These are phyloP conservation scores for Paramormyrops hopkinsi DNA, from an alignment of 2,797 vertebrate genomes.

Conservation along the genomic window DNA sequence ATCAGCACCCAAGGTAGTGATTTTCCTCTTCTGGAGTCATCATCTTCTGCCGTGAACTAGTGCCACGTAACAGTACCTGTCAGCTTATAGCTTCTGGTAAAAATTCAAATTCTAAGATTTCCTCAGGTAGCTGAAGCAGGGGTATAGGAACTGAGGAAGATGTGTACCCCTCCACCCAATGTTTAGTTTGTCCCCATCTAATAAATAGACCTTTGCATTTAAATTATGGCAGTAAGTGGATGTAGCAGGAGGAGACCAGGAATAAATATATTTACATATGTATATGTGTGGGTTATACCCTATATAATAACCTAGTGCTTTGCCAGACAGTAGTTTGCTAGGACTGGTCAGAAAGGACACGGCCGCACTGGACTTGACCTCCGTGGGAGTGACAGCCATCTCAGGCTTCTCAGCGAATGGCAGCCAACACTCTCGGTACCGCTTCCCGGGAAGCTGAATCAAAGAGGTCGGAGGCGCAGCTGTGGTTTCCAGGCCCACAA, in stretches of 20 bases:
- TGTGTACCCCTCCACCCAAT: not conserved
- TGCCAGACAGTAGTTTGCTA: slow-evolving; percentile 20
- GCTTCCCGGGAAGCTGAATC: slow-evolving; percentile 16
- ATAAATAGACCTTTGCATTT: not conserved
- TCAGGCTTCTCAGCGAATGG: not conserved
- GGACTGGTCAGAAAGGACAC: not conserved
- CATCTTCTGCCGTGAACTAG: not conserved
- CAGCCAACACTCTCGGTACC: not conserved
- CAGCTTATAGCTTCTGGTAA: slow-evolving; percentile 31
- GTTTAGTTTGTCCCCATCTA: not conserved
- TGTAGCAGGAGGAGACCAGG: not conserved
- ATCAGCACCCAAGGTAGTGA: slow-evolving; percentile 22
- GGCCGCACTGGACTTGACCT: slow-evolving; percentile 9
- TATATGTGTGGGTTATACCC: not conserved
- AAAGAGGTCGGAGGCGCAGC: slow-evolving; percentile 8
- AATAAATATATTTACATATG: not conserved
- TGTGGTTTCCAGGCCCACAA: slow-evolving; percentile 22
- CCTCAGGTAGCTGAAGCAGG: slow-evolving; percentile 9
- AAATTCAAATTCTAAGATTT: slow-evolving; percentile 25
- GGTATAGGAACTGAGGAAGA: not conserved
- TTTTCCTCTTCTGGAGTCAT: too few relatives aligned
- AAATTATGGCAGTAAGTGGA: not conserved
- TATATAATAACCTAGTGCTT: not conserved
- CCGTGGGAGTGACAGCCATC: not conserved
- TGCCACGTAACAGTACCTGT: not conserved